Base-by-base conservation (phyloP, 2,888 invertebrate species). In the Invenusta paracnida region DNA sequence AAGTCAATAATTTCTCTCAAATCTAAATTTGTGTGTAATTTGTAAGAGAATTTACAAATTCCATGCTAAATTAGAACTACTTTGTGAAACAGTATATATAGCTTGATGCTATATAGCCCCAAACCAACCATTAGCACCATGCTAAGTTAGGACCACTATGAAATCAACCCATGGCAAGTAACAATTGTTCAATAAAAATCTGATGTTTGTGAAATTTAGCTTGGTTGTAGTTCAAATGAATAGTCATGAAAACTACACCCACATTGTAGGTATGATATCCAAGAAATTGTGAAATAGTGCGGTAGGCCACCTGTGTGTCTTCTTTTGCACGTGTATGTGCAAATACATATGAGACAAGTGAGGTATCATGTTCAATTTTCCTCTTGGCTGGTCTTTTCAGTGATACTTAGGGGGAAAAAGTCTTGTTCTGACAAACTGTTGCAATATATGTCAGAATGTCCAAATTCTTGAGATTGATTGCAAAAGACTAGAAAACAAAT, bases 401-500 rank as follows among this genome's bases (percentile, higher is more conserved):
- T 48, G 48, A 48, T 48, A 48, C 48, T 48, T 48, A 17, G n/a
- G 5, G 48, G 5, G 48, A 48, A 48, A 11, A 48, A 17, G 17
- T 48, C 5, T 48, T 48, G 48, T 48, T 48, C 48, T 48, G 48
- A 17, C 48, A 48, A 48, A 48, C 17, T 48, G 48, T 48, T 48
- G 5, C 48, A 48, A 5, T 5, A 17, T 48, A 48, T 48, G 48
- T 48, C 48, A 48, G 48, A 17, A 11, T 48, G 48, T 17, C 5
- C 17, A 11, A 17, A 5, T 17, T 48, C 48, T 11, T 48, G 48
- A 5, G 17, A 11, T 17, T 11, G 48, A 48, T 17, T 11, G 48
- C 48, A 48, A 17, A 73, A 73, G 73, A 73, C 73, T 73, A 25
- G 73, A 73, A 73, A 73, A 73, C 11, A 73, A 73, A 73, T 73